These are phyloP conservation scores for Drosophila nikananu DNA, from an alignment of 1,140 invertebrate genomes.

Conservation along the genomic window DNA sequence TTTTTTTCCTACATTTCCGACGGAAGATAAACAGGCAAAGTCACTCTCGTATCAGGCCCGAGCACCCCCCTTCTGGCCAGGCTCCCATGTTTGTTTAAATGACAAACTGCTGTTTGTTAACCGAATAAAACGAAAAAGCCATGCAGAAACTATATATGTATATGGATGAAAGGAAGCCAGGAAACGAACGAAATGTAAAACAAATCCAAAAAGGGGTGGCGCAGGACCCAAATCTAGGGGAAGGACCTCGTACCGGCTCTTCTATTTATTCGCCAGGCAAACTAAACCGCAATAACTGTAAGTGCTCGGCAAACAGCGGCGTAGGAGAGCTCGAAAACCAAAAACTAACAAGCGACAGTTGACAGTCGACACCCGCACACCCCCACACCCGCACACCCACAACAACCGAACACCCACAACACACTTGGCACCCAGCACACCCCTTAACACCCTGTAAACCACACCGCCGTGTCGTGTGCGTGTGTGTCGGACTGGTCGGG, in stretches of 20 bases:
- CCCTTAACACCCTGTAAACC: constrained; percentile 1
- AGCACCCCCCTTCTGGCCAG: not conserved
- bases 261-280: constrained; percentile 73
- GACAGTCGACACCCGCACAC: constrained; percentile 30
- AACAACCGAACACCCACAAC: no score
- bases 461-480: constrained; percentile 38
- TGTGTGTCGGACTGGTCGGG: constrained; percentile 60
- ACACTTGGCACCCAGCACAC: not conserved
- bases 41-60: constrained; percentile 27
- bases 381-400: not conserved
- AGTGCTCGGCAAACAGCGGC: constrained; percentile 72
- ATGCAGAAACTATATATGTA: constrained; percentile 3
- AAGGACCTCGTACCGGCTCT: constrained; percentile 21
- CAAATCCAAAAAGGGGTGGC: constrained; percentile 26
- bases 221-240: constrained; percentile 4
- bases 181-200: constrained; percentile 37
- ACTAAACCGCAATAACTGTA: constrained; percentile 81
- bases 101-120: constrained; percentile 68
- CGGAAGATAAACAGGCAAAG: constrained; percentile 61
- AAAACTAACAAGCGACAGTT: constrained; percentile 51
- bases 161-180: not conserved
- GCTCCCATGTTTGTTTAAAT: constrained; percentile 59
- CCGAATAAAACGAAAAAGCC: constrained; percentile 40
- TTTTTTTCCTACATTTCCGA: constrained; percentile 1
- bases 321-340: constrained; percentile 28